Evolutionary conservation across 2,888 invertebrate genomes (phyloP).

Genomic region (Callimorpha dominula): DNA sequence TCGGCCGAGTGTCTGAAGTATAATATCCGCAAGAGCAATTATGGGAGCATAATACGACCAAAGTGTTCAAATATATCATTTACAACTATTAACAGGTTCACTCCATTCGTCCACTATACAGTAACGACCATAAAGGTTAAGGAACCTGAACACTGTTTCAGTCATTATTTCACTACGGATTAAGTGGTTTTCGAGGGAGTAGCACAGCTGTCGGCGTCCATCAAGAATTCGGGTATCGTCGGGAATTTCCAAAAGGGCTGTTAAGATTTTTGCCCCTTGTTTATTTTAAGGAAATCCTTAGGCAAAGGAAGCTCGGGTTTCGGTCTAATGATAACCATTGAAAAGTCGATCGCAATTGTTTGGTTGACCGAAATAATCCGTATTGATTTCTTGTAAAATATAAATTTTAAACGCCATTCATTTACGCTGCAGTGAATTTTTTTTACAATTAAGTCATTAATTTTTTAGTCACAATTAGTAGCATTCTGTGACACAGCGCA

Average conservation of each 20-base stretch:
- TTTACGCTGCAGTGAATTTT: too few species aligned
- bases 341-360: conserved; percentile 16
- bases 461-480: too few species aligned
- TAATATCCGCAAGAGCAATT: not conserved
- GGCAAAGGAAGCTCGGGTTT: conserved; percentile 19
- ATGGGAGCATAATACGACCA: not conserved
- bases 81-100: not conserved
- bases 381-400: conserved; percentile 7
- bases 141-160: conserved; percentile 47
- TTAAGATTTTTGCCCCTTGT: conserved; percentile 44
- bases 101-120: not conserved
- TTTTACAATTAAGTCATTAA: too few species aligned
- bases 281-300: conserved; percentile 37
- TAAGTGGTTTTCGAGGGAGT: conserved; percentile 55
- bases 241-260: conserved; percentile 39
- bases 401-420: not conserved
- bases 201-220: conserved; percentile 53
- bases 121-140: not conserved
- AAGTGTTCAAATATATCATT: conserved; percentile 1
- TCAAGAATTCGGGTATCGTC: conserved; percentile 48
- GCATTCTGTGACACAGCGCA: too few species aligned
- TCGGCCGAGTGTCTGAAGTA: too few species aligned
- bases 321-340: conserved; percentile 17
- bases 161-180: conserved; percentile 61
- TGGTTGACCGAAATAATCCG: conserved; percentile 15